A percentile compares a stretch with the other conserved stretches of the same genome.
These are phyloP conservation scores for Caenorhabditis becei DNA, from an alignment of 2,888 invertebrate genomes.

Conservation along the genomic window DNA sequence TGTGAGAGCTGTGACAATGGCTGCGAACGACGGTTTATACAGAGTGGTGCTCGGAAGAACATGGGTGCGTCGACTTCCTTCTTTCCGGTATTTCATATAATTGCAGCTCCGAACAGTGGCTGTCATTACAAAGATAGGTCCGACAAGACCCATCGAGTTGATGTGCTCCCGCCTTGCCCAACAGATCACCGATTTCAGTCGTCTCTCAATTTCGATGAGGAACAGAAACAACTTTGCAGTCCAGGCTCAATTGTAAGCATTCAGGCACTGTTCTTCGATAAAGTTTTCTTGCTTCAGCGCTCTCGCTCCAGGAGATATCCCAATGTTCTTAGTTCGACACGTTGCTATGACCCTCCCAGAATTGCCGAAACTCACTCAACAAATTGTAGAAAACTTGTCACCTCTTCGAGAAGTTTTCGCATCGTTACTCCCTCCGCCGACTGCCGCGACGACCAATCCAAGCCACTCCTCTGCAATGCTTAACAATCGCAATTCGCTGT, in stretches of 20 bases:
- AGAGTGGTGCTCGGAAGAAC: conserved; percentile 14
- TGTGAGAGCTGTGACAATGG: not conserved
- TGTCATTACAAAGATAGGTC: not conserved
- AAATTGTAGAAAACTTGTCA: not conserved
- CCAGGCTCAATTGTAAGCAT: conserved; percentile 48
- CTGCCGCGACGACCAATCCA: not conserved
- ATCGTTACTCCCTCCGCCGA: not conserved
- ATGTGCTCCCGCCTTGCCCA: conserved; percentile 2
- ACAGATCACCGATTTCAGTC: conserved; percentile 13
- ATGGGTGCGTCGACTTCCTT: conserved; percentile 16
- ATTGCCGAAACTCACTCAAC: conserved; percentile 14
- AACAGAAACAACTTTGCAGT: conserved; percentile 8
- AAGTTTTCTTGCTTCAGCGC: conserved; percentile 20
- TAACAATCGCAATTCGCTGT: not conserved
- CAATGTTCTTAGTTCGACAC: conserved; percentile 20
- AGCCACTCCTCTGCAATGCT: too few relatives aligned
- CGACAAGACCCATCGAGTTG: not conserved
- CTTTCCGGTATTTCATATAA: not conserved
- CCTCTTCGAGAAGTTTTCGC: not conserved
- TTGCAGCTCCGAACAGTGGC: conserved; percentile 25
- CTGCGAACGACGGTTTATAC: not conserved
- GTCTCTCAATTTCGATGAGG: not conserved
- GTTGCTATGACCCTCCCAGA: not conserved
- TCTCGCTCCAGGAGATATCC: not conserved
- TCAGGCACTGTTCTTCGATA: not conserved